These are phyloP conservation scores for Azemiops feae DNA, from an alignment of 2,113 vertebrate species.

Conservation along the genomic window DNA sequence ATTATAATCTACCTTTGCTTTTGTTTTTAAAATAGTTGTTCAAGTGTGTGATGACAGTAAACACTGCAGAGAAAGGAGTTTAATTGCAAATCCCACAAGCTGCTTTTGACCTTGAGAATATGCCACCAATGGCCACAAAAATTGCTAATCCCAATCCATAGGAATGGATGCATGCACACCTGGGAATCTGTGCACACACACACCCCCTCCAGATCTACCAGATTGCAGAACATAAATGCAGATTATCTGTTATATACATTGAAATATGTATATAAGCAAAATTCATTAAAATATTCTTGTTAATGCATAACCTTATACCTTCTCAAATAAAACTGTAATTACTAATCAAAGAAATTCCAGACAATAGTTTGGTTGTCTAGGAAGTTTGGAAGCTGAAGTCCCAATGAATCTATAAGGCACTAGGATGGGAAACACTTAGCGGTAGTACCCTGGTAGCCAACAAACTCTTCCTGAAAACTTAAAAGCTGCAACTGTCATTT, in stretches of 20 bases:
- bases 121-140: background rate
- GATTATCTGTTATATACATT: background rate
- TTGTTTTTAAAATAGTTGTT: background rate
- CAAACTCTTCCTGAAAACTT: constrained; percentile 37
- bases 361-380: background rate
- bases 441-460: background rate
- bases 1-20: background rate
- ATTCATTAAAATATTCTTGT: background rate
- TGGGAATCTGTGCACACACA: too few species aligned
- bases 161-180: background rate
- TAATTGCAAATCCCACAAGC: background rate
- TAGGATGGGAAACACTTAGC: background rate
- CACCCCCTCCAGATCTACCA: background rate
- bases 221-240: background rate
- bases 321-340: background rate
- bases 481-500: constrained; percentile 37
- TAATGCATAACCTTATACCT: background rate
- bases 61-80: background rate
- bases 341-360: background rate
- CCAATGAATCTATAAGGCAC: background rate
- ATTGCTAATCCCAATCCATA: background rate
- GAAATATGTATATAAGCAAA: background rate
- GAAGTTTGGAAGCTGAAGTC: background rate
- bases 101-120: background rate
- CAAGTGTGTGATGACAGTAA: background rate